These are phyloP conservation scores for Caenorhabditis doughertyi DNA, from an alignment of 2,888 invertebrate genomes.

Conservation along the genomic window DNA sequence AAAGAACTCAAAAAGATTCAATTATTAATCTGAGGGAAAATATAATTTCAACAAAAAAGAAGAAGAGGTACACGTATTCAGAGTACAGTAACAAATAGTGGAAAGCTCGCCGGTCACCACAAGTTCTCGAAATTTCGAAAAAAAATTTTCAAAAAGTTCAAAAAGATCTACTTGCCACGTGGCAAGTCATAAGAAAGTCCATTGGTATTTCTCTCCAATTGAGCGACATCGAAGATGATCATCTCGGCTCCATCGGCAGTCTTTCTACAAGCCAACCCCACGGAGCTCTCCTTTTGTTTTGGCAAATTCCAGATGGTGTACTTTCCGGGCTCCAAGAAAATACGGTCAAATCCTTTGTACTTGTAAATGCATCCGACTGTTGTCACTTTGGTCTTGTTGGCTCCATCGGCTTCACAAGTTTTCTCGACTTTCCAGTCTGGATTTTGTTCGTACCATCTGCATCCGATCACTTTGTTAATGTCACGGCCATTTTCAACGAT, in stretches of 20 bases:
- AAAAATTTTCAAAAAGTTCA: not conserved
- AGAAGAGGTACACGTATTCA: slow-evolving; percentile 14
- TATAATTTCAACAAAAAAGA: not conserved
- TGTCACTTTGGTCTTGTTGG: slow-evolving; percentile 69
- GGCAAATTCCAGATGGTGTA: slow-evolving; percentile 79
- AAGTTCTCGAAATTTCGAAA: not conserved
- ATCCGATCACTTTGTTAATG: slow-evolving; percentile 79
- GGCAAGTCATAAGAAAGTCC: slow-evolving; percentile 75
- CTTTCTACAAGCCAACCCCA: slow-evolving; percentile 74
- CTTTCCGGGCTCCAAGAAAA: slow-evolving; percentile 75
- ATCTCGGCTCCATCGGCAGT: slow-evolving; percentile 68
- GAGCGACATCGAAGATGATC: slow-evolving; percentile 69
- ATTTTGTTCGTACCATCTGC: slow-evolving; percentile 76
- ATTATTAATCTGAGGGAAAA: not conserved
- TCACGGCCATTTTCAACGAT: slow-evolving; percentile 70
- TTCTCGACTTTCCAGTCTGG: slow-evolving; percentile 75
- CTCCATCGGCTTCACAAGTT: slow-evolving; percentile 75
- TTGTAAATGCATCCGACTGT: slow-evolving; percentile 79
- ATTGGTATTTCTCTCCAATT: slow-evolving; percentile 66
- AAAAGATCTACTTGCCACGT: slow-evolving; percentile 65
- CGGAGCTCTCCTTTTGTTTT: slow-evolving; percentile 62
- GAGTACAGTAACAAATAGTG: slow-evolving; percentile 5
- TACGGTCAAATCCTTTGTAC: slow-evolving; percentile 78
- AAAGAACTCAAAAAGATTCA: not conserved
- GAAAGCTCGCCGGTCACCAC: slow-evolving; percentile 42